phyloP scores from a whole-genome alignment of 92 coral and sea anemone species.

The Porites divaricata region DNA sequence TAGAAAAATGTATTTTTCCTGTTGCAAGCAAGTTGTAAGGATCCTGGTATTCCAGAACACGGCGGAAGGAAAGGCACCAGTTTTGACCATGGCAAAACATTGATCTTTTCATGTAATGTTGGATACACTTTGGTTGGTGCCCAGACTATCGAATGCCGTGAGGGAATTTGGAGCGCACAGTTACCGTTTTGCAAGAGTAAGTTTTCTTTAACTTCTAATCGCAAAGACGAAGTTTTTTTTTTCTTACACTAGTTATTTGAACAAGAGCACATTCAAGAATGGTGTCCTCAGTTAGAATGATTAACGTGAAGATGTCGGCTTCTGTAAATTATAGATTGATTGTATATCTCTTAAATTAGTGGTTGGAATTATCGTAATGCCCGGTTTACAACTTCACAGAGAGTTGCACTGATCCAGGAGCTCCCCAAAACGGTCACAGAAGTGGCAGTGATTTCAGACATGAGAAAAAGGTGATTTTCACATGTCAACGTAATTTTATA shows the following conservation, averaged over 20 bases:
- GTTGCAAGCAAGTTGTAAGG: slow-evolving; percentile 30
- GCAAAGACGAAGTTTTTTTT: too few species aligned
- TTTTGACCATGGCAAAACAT: slow-evolving; percentile 23
- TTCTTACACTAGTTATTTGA: too few species aligned
- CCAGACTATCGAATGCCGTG: slow-evolving; percentile 50
- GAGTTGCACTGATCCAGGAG: slow-evolving; percentile 42
- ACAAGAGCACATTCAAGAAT: too few species aligned
- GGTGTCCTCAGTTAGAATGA: too few species aligned
- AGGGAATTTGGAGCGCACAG: slow-evolving; percentile 74
- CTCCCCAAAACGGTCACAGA: slow-evolving; percentile 26
- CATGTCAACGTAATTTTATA: slow-evolving; percentile 20
- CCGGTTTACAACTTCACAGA: not conserved
- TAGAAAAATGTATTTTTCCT: too few species aligned
- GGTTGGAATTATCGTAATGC: too few species aligned
- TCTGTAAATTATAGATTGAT: too few species aligned
- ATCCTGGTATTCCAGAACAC: slow-evolving; percentile 55
- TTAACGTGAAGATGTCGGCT: too few species aligned
- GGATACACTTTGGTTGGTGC: slow-evolving; percentile 49
- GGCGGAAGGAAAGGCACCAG: slow-evolving; percentile 38
- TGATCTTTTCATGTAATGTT: slow-evolving; percentile 35
- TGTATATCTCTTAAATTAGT: too few species aligned
- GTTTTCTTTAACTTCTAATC: not conserved
- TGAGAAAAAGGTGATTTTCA: slow-evolving; percentile 10
- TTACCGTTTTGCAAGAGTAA: slow-evolving; percentile 72
- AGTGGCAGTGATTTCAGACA: slow-evolving; percentile 18